Base-by-base conservation (phyloP, 2,113 vertebrate genomes). In the Damaliscus lunatus region DNA sequence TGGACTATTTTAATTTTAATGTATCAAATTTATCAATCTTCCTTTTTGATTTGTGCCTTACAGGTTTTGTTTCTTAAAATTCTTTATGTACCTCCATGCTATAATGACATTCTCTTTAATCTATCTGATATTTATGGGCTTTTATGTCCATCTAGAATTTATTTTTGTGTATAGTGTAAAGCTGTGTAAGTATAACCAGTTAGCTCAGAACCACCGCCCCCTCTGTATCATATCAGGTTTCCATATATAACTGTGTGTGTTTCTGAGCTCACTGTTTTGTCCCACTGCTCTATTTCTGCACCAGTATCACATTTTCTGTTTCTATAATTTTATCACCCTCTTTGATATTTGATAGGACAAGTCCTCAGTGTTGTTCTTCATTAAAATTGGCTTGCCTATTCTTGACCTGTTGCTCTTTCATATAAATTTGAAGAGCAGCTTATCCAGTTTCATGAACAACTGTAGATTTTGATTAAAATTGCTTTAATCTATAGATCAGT, bases 1-100 rank as follows among this genome's bases (percentile, higher is more conserved):
- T 31, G 19, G 15, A 33, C 43, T 90, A 59, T 94, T 94, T 94
- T 92, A 36, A 96, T 91, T 91, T 91, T 92, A 92, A 90, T 52
- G n/a, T 87, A 46, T 64, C 27, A 62, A 40, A 40, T 90, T 60
- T 81, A 52, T 93, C 36, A 60, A 7, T 40, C 27, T 97, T 86
- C 16, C 50, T 80, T 96, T 89, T 89, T 87, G 5, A 90, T 94
- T 88, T 91, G 50, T 93, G 43, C 17, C 74, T 53, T 86, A 82
- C 71, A 31, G 9, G 2, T 46, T 96, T 89, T 88, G 5, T 50
- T 88, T 96, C 71, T 10, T 46, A 88, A 93, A 94, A 80, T 43
- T 86, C 6, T 89, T 78, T 46, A n/a, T 43, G 21, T 85, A 17
- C 17, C 23, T 94, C 36, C 17, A 25, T 89, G 57, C 77, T 90